A percentile compares a stretch with the other conserved stretches of the same genome.
Evolutionary conservation across 2,888 invertebrate genomes (phyloP).

Genomic region (Yponomeuta cagnagella): DNA sequence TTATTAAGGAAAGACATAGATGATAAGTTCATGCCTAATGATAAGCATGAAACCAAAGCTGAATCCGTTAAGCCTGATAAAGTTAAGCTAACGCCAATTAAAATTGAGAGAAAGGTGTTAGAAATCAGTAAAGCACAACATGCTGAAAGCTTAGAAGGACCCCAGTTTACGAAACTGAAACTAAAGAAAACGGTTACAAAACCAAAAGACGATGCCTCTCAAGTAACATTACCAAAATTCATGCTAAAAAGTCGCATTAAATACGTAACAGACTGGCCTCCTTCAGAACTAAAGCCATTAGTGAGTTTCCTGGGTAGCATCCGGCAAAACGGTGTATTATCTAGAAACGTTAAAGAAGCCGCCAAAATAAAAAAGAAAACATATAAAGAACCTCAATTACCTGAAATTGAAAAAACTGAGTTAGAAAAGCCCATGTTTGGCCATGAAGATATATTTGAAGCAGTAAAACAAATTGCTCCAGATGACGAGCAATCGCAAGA

Average conservation of each 20-base stretch:
- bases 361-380: slow-evolving; percentile 77
- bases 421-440: slow-evolving; percentile 75
- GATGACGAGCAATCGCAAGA: slow-evolving; percentile 30
- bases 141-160: slow-evolving; percentile 74
- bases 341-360: slow-evolving; percentile 83
- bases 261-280: slow-evolving; percentile 78
- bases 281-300: slow-evolving; percentile 68
- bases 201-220: slow-evolving; percentile 59
- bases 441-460: slow-evolving; percentile 61
- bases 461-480: slow-evolving; percentile 33
- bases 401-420: slow-evolving; percentile 71
- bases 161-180: slow-evolving; percentile 81
- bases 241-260: slow-evolving; percentile 83
- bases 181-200: slow-evolving; percentile 77
- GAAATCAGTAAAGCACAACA: slow-evolving; percentile 79
- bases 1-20: neutral
- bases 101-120: slow-evolving; percentile 78
- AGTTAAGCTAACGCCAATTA: slow-evolving; percentile 66
- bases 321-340: slow-evolving; percentile 80
- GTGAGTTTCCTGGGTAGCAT: slow-evolving; percentile 73
- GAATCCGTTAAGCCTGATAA: slow-evolving; percentile 28
- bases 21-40: neutral
- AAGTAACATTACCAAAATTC: slow-evolving; percentile 77
- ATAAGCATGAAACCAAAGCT: slow-evolving; percentile 18
- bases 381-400: slow-evolving; percentile 71